Evolutionary conservation across 2,797 vertebrate species (phyloP), one percentile per base, ranked within the genome.

Genomic region (Scolopax bukidnonensis): DNA sequence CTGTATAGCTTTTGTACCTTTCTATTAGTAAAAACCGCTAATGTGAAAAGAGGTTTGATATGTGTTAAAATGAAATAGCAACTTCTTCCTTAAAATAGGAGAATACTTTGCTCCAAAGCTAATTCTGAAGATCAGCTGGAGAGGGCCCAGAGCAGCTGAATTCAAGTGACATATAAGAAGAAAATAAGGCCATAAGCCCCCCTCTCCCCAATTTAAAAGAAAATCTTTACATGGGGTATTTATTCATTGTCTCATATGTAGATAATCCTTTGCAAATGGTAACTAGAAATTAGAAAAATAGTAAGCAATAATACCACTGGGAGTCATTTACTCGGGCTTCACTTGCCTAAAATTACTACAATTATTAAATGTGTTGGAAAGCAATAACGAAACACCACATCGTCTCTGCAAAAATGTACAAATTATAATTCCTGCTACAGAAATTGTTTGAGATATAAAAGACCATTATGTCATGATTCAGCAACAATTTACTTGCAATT

Each of bases 401-500:
- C 6, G 41, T 71, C 50, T 84, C 84, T n/a, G 61, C 50, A 94
- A 95, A 97, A 79, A 64, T 27, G 28, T 36, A 73, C 68, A 88
- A 95, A 90, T 90, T 53, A 69, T 64, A 63, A 64, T 97, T 96
- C 68, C 75, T 94, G 63, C 40, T 91, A 57, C 7, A 75, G 80
- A 94, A 94, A 95, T 76, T 86, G 73, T 95, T 95, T 96, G 69
- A 95, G 89, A 96, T 76, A 73, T 40, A 87, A 93, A 94, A 81
- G 68, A 77, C 56, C 56, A 73, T 93, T 94, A 93, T 91, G 78
- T 85, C 85, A 85, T 78, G 95, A 96, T 95, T 97, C 79, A 76
- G 57, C 48, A 92, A 95, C 79, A 93, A 96, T 94, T 97, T 97
- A 93, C 79, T 95, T 88, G 67, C 87, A 96, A 96, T 89, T 96